Base-by-base conservation (phyloP, 2,888 invertebrate species). In the Chrysodeixis includens region DNA sequence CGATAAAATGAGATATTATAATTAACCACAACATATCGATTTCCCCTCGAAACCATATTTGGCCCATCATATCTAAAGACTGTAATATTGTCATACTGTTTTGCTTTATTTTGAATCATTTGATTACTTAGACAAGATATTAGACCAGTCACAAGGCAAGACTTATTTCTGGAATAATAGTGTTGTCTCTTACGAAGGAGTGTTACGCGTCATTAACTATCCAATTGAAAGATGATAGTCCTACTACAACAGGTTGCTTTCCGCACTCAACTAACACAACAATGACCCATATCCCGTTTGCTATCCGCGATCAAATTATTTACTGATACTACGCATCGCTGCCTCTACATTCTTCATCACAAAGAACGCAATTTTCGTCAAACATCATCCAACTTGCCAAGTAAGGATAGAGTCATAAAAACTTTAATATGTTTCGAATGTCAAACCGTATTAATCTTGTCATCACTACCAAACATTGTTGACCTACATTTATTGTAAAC, bases 211-310 rank as follows among this genome's bases (percentile, higher is more conserved):
- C 32, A 62, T 62, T 64, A 64, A 62, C 32, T 54, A 51, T 62
- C 46, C 5, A 52, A 52, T 61, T 30, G 55, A 69, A 61, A 69
- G 58, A 70, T 52, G 60, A 65, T 58, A 75, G 49, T 20, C 30
- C 52, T 56, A 40, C 49, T 44, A 8, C 53, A 56, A 59, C 76
- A 76, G 62, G 74, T 76, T 76, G 56, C 35, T 62, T 57, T 40
- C 54, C 55, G 60, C 63, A 18, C 16, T 71, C 71, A 71, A 71
- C 58, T 49, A 59, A 71, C 52, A 40, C 65, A 62, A 69, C 66
- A 79, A 79, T 66, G 60, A 71, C 71, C 76, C 62, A 66, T 70
- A 79, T 79, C 68, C 79, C 66, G 68, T 76, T 68, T 76, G 68
- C 56, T 65, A 66, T 62, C 67, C 73, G 70, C 56, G 80, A 55